These are phyloP conservation scores for Antennarius striatus DNA, from an alignment of 2,113 vertebrate species.

Conservation along the genomic window DNA sequence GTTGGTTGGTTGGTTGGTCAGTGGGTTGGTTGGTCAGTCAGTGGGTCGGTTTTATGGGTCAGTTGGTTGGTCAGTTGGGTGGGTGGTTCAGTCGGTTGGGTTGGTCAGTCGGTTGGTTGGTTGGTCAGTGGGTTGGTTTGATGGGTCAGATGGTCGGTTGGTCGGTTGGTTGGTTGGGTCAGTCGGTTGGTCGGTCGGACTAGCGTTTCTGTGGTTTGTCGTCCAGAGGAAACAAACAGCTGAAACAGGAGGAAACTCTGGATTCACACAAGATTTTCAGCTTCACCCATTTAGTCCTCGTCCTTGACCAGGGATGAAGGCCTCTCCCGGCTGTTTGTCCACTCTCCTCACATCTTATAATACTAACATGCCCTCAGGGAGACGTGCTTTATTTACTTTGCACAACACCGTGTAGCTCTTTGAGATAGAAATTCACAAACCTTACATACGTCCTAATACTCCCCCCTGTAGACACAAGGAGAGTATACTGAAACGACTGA, in stretches of 20 bases:
- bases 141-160: too few relatives aligned
- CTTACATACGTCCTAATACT: slow-evolving; percentile 35
- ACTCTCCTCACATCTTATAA: slow-evolving; percentile 50
- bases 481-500: slow-evolving; percentile 27
- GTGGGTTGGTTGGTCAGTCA: too few relatives aligned
- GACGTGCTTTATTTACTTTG: slow-evolving; percentile 67
- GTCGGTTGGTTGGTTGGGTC: too few relatives aligned
- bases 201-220: not conserved
- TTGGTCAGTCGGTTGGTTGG: too few relatives aligned
- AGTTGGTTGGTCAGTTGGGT: too few relatives aligned
- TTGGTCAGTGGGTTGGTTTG: too few relatives aligned
- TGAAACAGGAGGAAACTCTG: slow-evolving; percentile 33
- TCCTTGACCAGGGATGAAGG: slow-evolving; percentile 53
- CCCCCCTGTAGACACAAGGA: slow-evolving; percentile 18
- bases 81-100: too few relatives aligned
- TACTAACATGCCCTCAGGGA: slow-evolving; percentile 56
- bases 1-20: too few relatives aligned
- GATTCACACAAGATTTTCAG: slow-evolving; percentile 50
- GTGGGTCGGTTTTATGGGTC: too few relatives aligned
- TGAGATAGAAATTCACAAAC: slow-evolving; percentile 47
- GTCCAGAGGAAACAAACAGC: too few relatives aligned
- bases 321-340: slow-evolving; percentile 41
- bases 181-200: not conserved
- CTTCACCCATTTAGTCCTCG: slow-evolving; percentile 61
- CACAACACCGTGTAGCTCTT: slow-evolving; percentile 41